A percentile compares a stretch with the other conserved stretches of the same genome.
Evolutionary conservation across 2,888 invertebrate species (phyloP).

Genomic region (Epsilonema sp.): DNA sequence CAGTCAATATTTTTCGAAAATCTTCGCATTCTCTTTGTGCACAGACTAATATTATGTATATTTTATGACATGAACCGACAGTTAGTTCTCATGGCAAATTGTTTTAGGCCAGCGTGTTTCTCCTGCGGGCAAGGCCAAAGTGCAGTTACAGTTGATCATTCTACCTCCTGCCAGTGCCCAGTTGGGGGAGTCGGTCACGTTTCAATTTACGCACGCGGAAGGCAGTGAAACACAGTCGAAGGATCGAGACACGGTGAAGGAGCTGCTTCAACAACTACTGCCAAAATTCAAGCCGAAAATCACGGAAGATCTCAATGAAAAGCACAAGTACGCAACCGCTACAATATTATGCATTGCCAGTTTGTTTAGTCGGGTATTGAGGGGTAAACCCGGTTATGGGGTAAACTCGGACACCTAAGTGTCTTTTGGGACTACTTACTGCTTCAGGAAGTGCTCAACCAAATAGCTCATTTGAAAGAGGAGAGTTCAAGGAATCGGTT

Average conservation of each 20-base stretch:
- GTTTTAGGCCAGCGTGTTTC: constrained; percentile 71
- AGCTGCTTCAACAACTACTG: constrained; percentile 63
- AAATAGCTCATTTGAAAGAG: too few species aligned
- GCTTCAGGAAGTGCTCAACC: too few species aligned
- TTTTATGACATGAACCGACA: too few species aligned
- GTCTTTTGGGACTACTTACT: too few species aligned
- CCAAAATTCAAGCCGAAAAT: constrained; percentile 65
- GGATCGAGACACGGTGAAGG: constrained; percentile 80
- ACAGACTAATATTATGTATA: too few species aligned
- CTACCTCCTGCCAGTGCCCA: too few species aligned
- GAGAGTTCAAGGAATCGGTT: too few species aligned
- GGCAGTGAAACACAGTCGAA: constrained; percentile 60
- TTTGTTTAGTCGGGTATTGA: neutral
- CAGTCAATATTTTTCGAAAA: too few species aligned
- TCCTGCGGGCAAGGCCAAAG: constrained; percentile 86
- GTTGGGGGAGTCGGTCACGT: constrained; percentile 46
- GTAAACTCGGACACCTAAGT: too few species aligned
- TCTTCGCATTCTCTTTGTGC: too few species aligned
- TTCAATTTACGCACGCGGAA: constrained; percentile 78
- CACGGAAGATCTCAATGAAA: constrained; percentile 13
- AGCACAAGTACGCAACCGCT: neutral
- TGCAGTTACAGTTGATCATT: constrained; percentile 85
- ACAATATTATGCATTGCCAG: neutral
- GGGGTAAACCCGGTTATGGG: too few species aligned
- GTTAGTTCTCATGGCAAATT: too few species aligned